Evolutionary conservation across 35 echinoderm and acorn worm species (phyloP).

Genomic region (Lytechinus pictus): DNA sequence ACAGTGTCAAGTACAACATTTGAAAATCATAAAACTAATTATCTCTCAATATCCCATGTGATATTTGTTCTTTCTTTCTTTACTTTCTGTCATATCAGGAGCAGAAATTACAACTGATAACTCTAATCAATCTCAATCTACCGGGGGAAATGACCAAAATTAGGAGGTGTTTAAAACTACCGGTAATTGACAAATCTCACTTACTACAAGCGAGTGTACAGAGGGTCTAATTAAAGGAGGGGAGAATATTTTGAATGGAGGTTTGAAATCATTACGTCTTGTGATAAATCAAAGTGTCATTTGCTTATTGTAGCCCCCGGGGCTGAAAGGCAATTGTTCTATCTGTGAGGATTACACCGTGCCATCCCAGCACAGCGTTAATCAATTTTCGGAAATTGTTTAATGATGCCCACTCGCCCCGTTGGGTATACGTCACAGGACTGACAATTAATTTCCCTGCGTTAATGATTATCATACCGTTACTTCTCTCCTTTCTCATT

Average conservation of each 20-base stretch:
- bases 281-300: background rate
- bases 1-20: background rate
- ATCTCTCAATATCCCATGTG: background rate
- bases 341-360: background rate
- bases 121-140: background rate
- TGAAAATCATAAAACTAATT: background rate
- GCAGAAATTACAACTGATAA: constrained; percentile 5
- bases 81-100: background rate
- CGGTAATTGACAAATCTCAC: background rate
- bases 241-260: background rate
- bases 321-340: background rate
- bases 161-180: background rate
- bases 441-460: background rate
- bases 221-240: background rate
- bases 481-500: background rate
- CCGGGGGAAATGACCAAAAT: background rate
- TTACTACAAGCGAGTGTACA: background rate
- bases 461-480: background rate
- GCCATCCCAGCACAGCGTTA: background rate
- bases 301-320: background rate
- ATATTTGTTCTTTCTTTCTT: background rate
- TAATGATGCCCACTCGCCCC: background rate
- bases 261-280: background rate
- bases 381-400: constrained; percentile 14
- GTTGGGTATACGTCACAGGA: background rate